Evolutionary conservation across 2,113 vertebrate species (phyloP), one percentile per base, ranked within the genome.

Genomic region (Ciconia boyciana): DNA sequence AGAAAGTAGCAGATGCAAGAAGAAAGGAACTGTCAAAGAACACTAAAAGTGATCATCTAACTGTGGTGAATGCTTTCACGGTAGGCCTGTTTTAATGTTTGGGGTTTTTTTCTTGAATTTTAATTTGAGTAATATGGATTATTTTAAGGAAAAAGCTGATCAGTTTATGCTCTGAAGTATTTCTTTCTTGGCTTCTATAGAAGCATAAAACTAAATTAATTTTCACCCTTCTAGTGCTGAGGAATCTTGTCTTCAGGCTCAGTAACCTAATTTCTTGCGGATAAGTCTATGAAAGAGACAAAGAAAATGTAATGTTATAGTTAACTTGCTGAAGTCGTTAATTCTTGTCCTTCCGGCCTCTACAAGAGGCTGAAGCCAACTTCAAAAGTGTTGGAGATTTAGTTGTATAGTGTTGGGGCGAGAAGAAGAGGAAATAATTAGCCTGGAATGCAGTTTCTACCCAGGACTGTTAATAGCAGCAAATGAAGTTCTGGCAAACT

Each of bases 1-100:
- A 99, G 96, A 99, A 99, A 96, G 94, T 99, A 7, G 99, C 99
- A 39, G 99, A 99, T 98, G 98, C 98, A 87, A 99, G 98, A 97
- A 99, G 99, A 86, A 99, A 98, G 91, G 96, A 97, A 39, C 95
- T 99, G 80, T 99, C 99, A 31, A 99, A 97, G 84, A 98, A 99
- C 95, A 98, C 98, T 0, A 99, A 99, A 93, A 99, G 99, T 36
- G 99, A 99, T 92, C 99, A 99, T 93, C 98, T 99, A 41, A 99
- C 99, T 28, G 98, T 99, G 51, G 98, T 99, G 89, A 99, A 99
- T 94, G 99, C 99, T 32, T 99, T 99, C 94, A 97, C 97, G 98
- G 99, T 99, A 98, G 76, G 95, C 21, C 28, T 21, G 13, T 43
- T 72, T 58, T 24, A n/a, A 17, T 49, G 26, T 16, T 64, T 22